phyloP scores from a whole-genome alignment of 1,140 invertebrate species.

The Drosophila funebris region DNA sequence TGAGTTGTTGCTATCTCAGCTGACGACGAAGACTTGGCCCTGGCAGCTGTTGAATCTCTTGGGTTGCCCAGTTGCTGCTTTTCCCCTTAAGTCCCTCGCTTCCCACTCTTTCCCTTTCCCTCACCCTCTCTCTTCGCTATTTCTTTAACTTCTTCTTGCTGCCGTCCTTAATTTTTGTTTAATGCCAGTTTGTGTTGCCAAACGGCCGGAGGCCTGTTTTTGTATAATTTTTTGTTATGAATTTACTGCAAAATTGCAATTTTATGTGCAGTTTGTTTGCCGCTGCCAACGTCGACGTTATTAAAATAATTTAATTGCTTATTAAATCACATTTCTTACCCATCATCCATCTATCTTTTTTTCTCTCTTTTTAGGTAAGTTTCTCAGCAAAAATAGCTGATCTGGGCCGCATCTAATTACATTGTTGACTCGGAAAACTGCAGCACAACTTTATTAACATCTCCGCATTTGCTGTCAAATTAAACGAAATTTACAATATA shows the following conservation, averaged over 20 bases:
- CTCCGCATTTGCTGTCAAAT: constrained; percentile 65
- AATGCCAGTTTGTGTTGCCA: constrained; percentile 54
- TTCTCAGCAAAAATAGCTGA: constrained; percentile 28
- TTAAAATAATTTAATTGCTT: constrained; percentile 82
- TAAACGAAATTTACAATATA: constrained; percentile 81
- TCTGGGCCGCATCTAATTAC: constrained; percentile 35
- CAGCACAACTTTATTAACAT: constrained; percentile 62
- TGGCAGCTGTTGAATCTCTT: constrained; percentile 66
- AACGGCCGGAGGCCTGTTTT: constrained; percentile 70
- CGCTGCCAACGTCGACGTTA: constrained; percentile 36
- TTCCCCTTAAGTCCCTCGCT: not conserved
- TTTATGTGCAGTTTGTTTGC: constrained; percentile 76
- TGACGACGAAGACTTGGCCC: constrained; percentile 52
- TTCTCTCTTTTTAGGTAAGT: constrained; percentile 69
- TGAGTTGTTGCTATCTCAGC: constrained; percentile 66
- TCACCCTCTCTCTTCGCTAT: not conserved
- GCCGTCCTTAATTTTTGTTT: constrained; percentile 52
- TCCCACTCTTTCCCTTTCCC: not conserved
- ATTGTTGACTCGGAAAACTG: constrained; percentile 22
- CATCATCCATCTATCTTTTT: constrained; percentile 34
- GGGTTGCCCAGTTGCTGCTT: constrained; percentile 1
- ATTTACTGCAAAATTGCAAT: constrained; percentile 81
- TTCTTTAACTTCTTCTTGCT: not conserved
- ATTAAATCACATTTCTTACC: constrained; percentile 69
- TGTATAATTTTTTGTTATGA: constrained; percentile 66